Percentiles rank a stretch among this genome's conserved stretches.
Conservation (phyloP, 2,888 invertebrate genomes). For the Drosophila rellima region DNA sequence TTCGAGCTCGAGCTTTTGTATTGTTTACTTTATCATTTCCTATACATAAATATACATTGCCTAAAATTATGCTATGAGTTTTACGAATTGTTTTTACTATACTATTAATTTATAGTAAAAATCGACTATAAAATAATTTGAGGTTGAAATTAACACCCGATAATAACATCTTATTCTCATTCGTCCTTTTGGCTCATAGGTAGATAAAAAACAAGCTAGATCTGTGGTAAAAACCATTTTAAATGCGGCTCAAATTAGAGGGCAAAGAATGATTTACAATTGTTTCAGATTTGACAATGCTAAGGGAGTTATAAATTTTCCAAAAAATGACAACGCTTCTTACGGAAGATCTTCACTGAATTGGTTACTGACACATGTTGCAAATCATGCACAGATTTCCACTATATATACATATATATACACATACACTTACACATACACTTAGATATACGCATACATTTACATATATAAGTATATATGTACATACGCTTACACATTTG, state of each 20-base stretch:
- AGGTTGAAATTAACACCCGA: too few relatives aligned
- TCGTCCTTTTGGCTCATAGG: too few relatives aligned
- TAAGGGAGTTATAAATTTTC: too few relatives aligned
- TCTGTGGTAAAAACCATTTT: not conserved
- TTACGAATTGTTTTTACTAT: not conserved
- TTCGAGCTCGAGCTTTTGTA: not conserved
- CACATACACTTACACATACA: conserved; percentile 2
- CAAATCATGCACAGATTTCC: not conserved
- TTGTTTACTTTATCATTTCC: not conserved
- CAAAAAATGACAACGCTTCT: too few relatives aligned
- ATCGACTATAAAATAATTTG: too few relatives aligned
- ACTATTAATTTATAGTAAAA: too few relatives aligned
- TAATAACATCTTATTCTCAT: too few relatives aligned
- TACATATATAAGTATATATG: not conserved
- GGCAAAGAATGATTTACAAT: not conserved
- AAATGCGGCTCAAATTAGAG: not conserved
- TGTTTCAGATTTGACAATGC: too few relatives aligned
- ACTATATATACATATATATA: not conserved
- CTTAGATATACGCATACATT: not conserved
- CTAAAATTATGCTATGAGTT: not conserved
- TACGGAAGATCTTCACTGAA: not conserved
- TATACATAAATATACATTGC: not conserved
- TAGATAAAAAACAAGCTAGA: too few relatives aligned
- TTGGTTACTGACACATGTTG: not conserved
- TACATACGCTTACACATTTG: not conserved